Evolutionary conservation across 64 coral and sea anemone species (phyloP).

Genomic region (Montipora foliosa): DNA sequence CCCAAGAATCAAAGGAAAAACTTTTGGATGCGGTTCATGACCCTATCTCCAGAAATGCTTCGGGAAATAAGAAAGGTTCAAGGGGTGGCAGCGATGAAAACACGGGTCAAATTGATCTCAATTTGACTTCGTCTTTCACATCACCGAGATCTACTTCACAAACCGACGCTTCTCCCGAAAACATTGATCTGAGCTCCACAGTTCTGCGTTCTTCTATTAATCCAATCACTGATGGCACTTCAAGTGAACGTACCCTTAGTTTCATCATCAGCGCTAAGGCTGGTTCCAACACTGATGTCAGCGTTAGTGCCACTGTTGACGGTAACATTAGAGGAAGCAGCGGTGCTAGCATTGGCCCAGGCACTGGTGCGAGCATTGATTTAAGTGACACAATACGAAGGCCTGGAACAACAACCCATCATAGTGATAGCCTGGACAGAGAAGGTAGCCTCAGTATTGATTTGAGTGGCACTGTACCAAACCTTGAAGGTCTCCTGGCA

Average conservation of each 20-base stretch:
- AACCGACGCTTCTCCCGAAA: not conserved
- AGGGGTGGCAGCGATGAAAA: not conserved
- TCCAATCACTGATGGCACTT: not conserved
- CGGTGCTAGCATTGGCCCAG: not conserved
- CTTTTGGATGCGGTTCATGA: not conserved
- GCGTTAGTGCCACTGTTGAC: not conserved
- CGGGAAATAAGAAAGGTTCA: not conserved
- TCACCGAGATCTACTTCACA: not conserved
- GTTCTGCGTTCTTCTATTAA: not conserved
- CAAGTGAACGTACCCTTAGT: not conserved
- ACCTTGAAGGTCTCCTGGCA: slow-evolving; percentile 12
- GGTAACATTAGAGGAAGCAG: not conserved
- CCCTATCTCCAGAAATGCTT: not conserved
- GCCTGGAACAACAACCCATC: not conserved
- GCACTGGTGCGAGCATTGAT: slow-evolving; percentile 14
- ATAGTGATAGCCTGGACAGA: not conserved
- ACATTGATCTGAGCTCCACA: slow-evolving; percentile 15
- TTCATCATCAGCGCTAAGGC: not conserved
- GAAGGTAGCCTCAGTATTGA: not conserved
- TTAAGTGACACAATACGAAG: slow-evolving; percentile 16
- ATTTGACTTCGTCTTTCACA: not conserved
- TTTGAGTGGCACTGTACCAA: slow-evolving; percentile 35
- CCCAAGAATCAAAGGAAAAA: not conserved
- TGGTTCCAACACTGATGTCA: not conserved
- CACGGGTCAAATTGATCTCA: not conserved